Percentiles rank a stretch among this genome's conserved stretches.
Conservation (phyloP, 30 jellyfish, hydroid and myxozoan genomes). For the Aurelia sp. region DNA sequence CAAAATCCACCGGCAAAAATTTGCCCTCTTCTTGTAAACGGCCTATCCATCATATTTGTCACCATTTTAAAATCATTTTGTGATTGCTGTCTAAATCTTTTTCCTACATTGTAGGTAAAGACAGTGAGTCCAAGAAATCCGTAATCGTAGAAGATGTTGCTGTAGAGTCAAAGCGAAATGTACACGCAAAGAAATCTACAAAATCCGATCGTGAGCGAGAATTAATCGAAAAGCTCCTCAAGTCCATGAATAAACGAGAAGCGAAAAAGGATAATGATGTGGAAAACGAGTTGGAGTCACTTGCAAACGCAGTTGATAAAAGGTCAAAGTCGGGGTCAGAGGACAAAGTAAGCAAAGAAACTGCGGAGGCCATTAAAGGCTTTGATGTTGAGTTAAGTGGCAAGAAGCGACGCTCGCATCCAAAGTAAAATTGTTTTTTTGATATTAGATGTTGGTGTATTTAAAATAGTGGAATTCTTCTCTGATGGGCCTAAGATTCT, state of each 20-base stretch:
- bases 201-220: conserved; percentile 9
- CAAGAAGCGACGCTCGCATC: conserved; percentile 25
- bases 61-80: too few species aligned
- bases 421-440: conserved; percentile 6
- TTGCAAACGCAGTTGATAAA: conserved; percentile 18
- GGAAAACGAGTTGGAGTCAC: conserved; percentile 33
- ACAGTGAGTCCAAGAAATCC: neutral
- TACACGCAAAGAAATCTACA: neutral
- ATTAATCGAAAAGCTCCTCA: conserved; percentile 10
- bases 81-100: too few species aligned
- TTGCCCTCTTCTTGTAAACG: too few species aligned
- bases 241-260: conserved; percentile 11
- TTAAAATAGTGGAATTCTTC: too few species aligned
- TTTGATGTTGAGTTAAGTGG: conserved; percentile 7
- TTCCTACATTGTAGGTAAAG: neutral
- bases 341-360: conserved; percentile 28
- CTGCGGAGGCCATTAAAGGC: conserved; percentile 41
- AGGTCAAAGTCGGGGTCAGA: neutral
- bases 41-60: too few species aligned
- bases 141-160: conserved; percentile 29
- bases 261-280: neutral
- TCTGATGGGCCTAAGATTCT: too few species aligned
- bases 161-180: conserved; percentile 8
- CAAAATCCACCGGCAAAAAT: too few species aligned
- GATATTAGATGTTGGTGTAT: too few species aligned